These are phyloP conservation scores for Troides aeacus DNA, from an alignment of 2,888 invertebrate genomes.

Conservation along the genomic window DNA sequence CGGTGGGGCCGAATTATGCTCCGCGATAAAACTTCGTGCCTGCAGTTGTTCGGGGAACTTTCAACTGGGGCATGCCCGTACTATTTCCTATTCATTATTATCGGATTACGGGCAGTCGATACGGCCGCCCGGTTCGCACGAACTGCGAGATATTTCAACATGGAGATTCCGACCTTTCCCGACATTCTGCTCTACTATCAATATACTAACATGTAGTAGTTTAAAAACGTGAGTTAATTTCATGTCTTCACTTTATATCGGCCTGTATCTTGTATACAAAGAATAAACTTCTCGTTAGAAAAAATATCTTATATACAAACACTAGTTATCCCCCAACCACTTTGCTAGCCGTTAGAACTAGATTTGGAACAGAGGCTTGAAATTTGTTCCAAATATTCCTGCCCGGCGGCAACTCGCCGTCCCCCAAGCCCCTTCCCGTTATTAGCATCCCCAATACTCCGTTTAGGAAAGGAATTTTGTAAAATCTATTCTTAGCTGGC, in stretches of 20 bases:
- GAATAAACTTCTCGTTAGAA: not conserved
- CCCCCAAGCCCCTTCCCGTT: too few relatives aligned
- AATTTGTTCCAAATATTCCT: too few relatives aligned
- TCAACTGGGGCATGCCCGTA: slow-evolving; percentile 58
- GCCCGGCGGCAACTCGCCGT: too few relatives aligned
- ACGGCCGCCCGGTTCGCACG: slow-evolving; percentile 58
- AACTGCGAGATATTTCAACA: slow-evolving; percentile 57
- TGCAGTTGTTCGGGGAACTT: slow-evolving; percentile 53
- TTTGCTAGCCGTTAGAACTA: too few relatives aligned
- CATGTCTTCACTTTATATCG: not conserved
- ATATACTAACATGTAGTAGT: slow-evolving; percentile 7
- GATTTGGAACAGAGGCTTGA: too few relatives aligned
- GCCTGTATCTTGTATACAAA: not conserved
- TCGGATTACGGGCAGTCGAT: slow-evolving; percentile 64
- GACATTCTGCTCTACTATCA: slow-evolving; percentile 7
- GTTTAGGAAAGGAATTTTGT: too few relatives aligned
- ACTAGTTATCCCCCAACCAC: too few relatives aligned
- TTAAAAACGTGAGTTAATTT: slow-evolving; percentile 39
- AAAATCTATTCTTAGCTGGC: too few relatives aligned
- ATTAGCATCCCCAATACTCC: too few relatives aligned
- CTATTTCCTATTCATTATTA: slow-evolving; percentile 71
- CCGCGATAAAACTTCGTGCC: slow-evolving; percentile 63
- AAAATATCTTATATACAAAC: not conserved
- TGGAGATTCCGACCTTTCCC: slow-evolving; percentile 30
- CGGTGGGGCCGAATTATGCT: slow-evolving; percentile 63